Percentiles rank a stretch among this genome's conserved stretches.
Conservation (phyloP, 2,888 invertebrate genomes). For the Stictocephala bisonia region DNA sequence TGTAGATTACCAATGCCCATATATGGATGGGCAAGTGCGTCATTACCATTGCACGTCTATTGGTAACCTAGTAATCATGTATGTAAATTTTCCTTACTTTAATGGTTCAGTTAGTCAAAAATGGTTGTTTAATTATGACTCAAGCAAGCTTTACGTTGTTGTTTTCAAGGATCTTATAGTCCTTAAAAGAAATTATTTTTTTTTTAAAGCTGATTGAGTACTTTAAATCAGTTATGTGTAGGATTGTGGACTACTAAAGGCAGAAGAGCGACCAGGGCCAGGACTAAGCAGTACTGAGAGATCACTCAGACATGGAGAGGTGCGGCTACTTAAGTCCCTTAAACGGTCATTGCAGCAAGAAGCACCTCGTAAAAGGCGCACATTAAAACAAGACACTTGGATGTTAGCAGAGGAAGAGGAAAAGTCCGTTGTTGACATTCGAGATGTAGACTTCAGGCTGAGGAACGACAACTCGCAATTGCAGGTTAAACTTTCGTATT, state of each 20-base stretch:
- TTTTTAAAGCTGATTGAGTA: too few species aligned
- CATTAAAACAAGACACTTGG: constrained; percentile 78
- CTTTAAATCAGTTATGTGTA: too few species aligned
- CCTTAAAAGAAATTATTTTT: constrained; percentile 4
- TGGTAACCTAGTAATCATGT: too few species aligned
- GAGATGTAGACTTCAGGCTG: constrained; percentile 89
- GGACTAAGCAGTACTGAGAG: constrained; percentile 76
- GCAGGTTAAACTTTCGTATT: constrained; percentile 67
- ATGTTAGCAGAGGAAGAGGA: constrained; percentile 69
- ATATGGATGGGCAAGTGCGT: too few species aligned
- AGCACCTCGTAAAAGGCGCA: constrained; percentile 77
- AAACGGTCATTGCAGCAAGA: constrained; percentile 75
- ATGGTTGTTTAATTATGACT: constrained; percentile 15
- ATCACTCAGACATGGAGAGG: constrained; percentile 86
- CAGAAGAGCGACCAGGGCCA: constrained; percentile 50
- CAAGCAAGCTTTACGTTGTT: too few species aligned
- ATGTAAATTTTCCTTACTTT: too few species aligned
- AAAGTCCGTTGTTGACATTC: constrained; percentile 72
- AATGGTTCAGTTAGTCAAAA: too few species aligned
- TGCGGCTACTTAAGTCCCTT: constrained; percentile 85
- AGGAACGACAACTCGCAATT: constrained; percentile 80
- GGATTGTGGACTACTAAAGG: constrained; percentile 72
- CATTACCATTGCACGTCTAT: too few species aligned
- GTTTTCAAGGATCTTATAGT: neutral
- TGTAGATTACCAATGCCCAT: too few species aligned